Percentiles rank a stretch among this genome's conserved stretches.
These are phyloP conservation scores for Chalcosyrphus nemorum DNA, from an alignment of 2,888 invertebrate species.

Conservation along the genomic window DNA sequence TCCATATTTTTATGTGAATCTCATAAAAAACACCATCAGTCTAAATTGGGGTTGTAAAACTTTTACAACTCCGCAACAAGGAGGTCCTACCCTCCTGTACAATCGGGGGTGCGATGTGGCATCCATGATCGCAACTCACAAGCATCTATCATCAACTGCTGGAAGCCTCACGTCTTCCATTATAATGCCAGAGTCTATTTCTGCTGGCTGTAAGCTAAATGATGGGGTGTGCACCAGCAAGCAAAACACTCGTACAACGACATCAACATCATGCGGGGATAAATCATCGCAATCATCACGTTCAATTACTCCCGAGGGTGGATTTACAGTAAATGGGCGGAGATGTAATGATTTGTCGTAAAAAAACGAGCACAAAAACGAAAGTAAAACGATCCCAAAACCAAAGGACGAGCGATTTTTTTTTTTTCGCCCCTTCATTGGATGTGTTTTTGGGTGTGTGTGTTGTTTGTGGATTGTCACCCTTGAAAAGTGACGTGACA, in stretches of 20 bases:
- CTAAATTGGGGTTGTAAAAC: constrained; percentile 69
- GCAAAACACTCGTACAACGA: constrained; percentile 21
- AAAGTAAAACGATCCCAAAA: constrained; percentile 35
- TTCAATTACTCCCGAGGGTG: constrained; percentile 73
- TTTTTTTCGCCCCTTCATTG: constrained; percentile 2
- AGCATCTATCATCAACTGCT: constrained; percentile 33
- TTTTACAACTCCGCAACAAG: constrained; percentile 44
- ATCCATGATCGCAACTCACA: constrained; percentile 18
- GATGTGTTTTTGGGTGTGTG: constrained; percentile 32
- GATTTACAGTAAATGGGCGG: constrained; percentile 71
- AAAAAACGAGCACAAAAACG: constrained; percentile 32
- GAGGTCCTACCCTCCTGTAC: neutral
- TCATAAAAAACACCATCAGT: constrained; percentile 70
- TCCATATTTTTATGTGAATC: constrained; percentile 70
- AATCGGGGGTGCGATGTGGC: neutral
- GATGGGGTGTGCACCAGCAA: constrained; percentile 61
- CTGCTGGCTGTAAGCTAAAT: constrained; percentile 47
- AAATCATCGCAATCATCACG: constrained; percentile 73
- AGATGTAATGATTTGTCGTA: constrained; percentile 71
- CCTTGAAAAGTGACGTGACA: constrained; percentile 25
- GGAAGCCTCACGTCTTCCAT: constrained; percentile 67
- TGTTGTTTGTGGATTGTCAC: constrained; percentile 45
- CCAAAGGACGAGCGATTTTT: neutral
- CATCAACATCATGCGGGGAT: constrained; percentile 53
- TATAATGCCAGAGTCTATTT: constrained; percentile 35